phyloP scores from a whole-genome alignment of 2,888 invertebrate genomes.

The Hartigia nigra region DNA sequence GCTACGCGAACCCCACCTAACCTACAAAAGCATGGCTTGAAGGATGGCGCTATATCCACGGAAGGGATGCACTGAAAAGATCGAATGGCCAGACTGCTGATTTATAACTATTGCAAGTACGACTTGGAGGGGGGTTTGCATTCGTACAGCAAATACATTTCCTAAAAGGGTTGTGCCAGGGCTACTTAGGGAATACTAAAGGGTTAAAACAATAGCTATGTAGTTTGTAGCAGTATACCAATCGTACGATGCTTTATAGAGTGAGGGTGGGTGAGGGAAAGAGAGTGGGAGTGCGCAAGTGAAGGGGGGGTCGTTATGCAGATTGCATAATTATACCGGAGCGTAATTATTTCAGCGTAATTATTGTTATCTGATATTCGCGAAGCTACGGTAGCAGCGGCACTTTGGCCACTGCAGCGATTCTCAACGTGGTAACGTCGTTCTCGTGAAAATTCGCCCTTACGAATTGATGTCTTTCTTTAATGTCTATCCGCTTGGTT shows the following conservation, averaged over 20 bases:
- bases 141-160: background rate
- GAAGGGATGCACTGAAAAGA: background rate
- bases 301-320: background rate
- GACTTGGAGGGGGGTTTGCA: background rate
- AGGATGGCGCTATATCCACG: background rate
- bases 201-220: background rate
- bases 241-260: background rate
- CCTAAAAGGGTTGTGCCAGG: background rate
- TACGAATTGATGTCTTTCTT: background rate
- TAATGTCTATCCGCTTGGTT: too few relatives aligned
- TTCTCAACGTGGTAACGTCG: background rate
- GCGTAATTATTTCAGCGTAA: slow-evolving; percentile 10
- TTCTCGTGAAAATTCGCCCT: background rate
- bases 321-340: slow-evolving; percentile 6
- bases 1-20: background rate
- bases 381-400: background rate
- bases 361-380: slow-evolving; percentile 11
- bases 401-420: background rate
- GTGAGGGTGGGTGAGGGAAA: background rate
- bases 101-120: background rate
- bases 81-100: background rate
- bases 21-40: background rate
- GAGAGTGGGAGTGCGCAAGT: too few relatives aligned
- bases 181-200: background rate
- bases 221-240: background rate